Evolutionary conservation across 35 echinoderm and acorn worm species (phyloP).

Genomic region (Ophioderma brevispina): DNA sequence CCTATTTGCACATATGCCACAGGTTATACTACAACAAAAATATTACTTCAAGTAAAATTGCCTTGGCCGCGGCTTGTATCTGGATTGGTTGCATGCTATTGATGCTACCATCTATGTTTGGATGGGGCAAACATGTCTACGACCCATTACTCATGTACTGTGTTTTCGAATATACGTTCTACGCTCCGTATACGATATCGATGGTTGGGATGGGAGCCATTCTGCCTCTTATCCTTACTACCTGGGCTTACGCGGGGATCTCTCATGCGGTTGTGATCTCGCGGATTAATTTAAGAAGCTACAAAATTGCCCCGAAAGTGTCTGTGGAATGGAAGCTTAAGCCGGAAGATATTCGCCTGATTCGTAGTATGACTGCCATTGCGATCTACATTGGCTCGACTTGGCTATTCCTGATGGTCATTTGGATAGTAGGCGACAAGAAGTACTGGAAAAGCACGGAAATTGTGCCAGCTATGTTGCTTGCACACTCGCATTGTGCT

Average conservation of each 20-base stretch:
- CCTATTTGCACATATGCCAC: not conserved
- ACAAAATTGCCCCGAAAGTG: no score
- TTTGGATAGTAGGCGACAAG: not conserved
- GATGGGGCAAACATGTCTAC: slow-evolving; percentile 74
- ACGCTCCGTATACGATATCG: slow-evolving; percentile 74
- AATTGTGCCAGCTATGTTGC: not conserved
- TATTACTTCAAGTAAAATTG: not conserved
- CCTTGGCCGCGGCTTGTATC: not conserved
- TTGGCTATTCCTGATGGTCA: not conserved
- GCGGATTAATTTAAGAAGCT: no score
- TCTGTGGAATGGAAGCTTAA: no score
- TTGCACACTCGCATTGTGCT: not conserved
- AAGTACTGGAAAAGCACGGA: not conserved
- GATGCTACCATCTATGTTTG: slow-evolving; percentile 55
- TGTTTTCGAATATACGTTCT: slow-evolving; percentile 63
- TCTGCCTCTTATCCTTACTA: slow-evolving; percentile 19
- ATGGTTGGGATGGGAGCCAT: slow-evolving; percentile 37
- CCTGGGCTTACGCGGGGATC: slow-evolving; percentile 58
- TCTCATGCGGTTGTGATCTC: not conserved
- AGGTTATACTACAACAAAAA: not conserved
- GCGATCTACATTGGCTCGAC: not conserved
- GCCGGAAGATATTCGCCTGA: not conserved
- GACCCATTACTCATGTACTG: slow-evolving; percentile 77
- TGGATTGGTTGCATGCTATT: slow-evolving; percentile 67
- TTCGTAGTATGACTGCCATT: not conserved